These are phyloP conservation scores for Halisarca cf. caerulea DNA, from an alignment of 37 sponge, comb jelly and placozoan species.

Conservation along the genomic window DNA sequence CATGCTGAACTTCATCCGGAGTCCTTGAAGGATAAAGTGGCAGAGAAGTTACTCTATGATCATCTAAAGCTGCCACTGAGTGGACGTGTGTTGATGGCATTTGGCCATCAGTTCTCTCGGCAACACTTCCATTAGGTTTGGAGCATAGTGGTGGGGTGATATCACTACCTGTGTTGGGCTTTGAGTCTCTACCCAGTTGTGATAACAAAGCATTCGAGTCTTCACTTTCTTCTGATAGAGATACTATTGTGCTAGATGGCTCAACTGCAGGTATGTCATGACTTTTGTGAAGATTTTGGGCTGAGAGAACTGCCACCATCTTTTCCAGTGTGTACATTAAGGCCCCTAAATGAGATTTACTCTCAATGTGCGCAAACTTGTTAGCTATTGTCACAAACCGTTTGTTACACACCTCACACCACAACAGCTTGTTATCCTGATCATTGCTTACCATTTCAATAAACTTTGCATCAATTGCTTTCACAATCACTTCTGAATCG, in stretches of 20 bases:
- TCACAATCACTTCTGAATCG: neutral
- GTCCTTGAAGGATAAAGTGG: too few species aligned
- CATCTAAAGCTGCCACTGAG: too few species aligned
- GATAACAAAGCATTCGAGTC: neutral
- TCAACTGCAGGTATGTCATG: too few species aligned
- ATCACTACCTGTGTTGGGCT: too few species aligned
- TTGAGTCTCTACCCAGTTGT: too few species aligned
- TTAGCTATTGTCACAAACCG: constrained; percentile 3
- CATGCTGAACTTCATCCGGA: too few species aligned
- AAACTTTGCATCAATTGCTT: neutral
- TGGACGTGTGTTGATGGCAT: too few species aligned
- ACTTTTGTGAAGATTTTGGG: constrained; percentile 12
- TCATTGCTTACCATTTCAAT: neutral
- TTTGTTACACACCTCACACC: constrained; percentile 11
- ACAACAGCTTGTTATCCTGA: neutral
- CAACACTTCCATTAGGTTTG: too few species aligned
- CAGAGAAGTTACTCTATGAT: too few species aligned
- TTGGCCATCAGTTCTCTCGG: too few species aligned
- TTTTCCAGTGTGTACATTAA: constrained; percentile 1
- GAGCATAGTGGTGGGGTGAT: too few species aligned
- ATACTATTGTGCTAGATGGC: too few species aligned
- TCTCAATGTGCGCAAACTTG: constrained; percentile 33
- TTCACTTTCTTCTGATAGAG: neutral
- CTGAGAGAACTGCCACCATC: neutral
- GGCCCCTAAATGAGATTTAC: neutral